Conservation (phyloP, 2,113 vertebrate genomes). For the Podiceps cristatus region DNA sequence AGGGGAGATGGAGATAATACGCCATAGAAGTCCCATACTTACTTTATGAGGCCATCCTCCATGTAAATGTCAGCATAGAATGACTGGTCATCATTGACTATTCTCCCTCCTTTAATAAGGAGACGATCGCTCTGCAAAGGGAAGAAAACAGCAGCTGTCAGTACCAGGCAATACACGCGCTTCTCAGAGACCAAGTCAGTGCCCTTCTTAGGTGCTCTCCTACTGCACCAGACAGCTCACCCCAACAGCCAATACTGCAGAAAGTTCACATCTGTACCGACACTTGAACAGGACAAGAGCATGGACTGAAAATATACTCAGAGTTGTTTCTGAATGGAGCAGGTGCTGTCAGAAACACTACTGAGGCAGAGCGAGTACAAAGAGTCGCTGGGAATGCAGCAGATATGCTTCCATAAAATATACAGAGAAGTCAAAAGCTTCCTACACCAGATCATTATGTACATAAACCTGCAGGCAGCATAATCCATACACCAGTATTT, state of each 20-base stretch:
- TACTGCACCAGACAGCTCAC: background rate
- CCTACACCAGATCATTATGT: background rate
- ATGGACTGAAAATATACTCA: background rate
- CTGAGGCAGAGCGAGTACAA: background rate
- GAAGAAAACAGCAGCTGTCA: conserved; percentile 16
- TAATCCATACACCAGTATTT: background rate
- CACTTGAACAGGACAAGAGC: background rate
- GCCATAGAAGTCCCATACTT: conserved; percentile 59
- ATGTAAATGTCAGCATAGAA: conserved; percentile 97
- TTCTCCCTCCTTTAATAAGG: conserved; percentile 95
- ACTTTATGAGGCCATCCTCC: conserved; percentile 99
- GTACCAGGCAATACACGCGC: background rate
- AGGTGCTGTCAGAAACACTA: background rate
- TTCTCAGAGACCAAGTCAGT: background rate
- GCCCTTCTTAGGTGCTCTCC: too few species aligned
- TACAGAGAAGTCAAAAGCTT: background rate
- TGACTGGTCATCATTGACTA: conserved; percentile 98
- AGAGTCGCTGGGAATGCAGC: background rate
- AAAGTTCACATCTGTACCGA: background rate
- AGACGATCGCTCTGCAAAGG: conserved; percentile 91
- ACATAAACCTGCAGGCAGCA: background rate
- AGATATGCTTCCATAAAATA: background rate
- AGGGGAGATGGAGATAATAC: background rate
- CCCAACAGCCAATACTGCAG: accelerated
- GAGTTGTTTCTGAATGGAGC: background rate